phyloP scores from a whole-genome alignment of 2,888 invertebrate species.

The Parelbella ahira region DNA sequence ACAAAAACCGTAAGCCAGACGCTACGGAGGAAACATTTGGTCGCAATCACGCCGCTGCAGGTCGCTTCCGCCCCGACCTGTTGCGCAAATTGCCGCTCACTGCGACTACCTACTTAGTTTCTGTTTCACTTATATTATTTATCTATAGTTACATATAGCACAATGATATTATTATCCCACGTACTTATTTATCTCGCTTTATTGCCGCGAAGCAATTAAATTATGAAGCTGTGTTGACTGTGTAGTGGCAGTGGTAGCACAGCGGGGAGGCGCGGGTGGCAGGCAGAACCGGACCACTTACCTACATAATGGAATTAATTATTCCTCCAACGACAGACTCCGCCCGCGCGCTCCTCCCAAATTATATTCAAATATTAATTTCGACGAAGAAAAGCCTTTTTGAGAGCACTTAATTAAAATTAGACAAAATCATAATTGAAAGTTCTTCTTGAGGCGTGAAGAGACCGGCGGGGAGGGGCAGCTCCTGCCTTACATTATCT shows the following conservation, averaged over 20 bases:
- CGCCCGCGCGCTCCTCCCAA: conserved; percentile 77
- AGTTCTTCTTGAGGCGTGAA: conserved; percentile 79
- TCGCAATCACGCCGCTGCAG: conserved; percentile 76
- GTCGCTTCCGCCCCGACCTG: conserved; percentile 80
- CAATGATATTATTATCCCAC: too few relatives aligned
- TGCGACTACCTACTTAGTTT: conserved; percentile 15
- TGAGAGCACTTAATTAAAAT: conserved; percentile 81
- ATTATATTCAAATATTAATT: conserved; percentile 82
- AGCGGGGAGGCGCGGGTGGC: conserved; percentile 29
- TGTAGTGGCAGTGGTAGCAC: conserved; percentile 23
- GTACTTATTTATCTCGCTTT: conserved; percentile 4
- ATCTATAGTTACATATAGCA: too few relatives aligned
- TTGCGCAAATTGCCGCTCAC: conserved; percentile 68
- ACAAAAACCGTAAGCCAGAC: conserved; percentile 70
- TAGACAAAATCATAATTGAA: conserved; percentile 81
- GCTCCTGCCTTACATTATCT: conserved; percentile 73
- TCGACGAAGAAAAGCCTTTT: conserved; percentile 78
- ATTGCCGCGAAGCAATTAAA: conserved; percentile 22
- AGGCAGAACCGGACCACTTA: conserved; percentile 61
- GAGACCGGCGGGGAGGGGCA: conserved; percentile 56
- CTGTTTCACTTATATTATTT: neutral
- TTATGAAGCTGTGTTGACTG: conserved; percentile 23
- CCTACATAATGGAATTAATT: conserved; percentile 77
- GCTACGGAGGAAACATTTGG: conserved; percentile 76
- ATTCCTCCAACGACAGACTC: conserved; percentile 78